Evolutionary conservation across 2,888 invertebrate genomes (phyloP), one percentile per base, ranked within the genome.

Genomic region (Ferrisia virgata): DNA sequence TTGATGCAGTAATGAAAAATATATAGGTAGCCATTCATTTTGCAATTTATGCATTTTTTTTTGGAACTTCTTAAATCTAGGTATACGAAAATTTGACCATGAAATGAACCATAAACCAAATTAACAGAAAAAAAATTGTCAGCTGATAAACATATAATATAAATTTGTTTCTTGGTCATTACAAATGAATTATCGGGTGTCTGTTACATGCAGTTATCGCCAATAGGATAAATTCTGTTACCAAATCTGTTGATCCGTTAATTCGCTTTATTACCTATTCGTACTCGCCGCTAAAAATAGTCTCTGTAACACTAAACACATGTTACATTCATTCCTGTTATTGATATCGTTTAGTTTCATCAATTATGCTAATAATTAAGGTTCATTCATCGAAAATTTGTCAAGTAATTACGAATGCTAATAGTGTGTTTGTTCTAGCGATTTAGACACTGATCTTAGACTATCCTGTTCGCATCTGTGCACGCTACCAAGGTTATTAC

Each of bases 401-500:
- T 72, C 33, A 72, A 72, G 18, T 72, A 72, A 72, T 72, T 72
- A 72, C 72, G 33, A 72, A 72, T 72, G 72, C 72, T 72, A 72
- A 72, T 72, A n/a, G 33, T 18, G 72, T 33, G 13, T 72, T 72
- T 72, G 72, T 72, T 72, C 33, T 15, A 33, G 6, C 13, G n/a
- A 36, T 72, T 72, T 33, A 36, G 33, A 72, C 72, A 33, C 11
- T 15, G 69, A 15, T 69, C 13, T 28, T 69, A 28, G n/a, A 6
- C n/a, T 18, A 5, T n/a, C 64, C 72, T 33, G 36, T 18, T 72
- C 72, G 72, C 31, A 72, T 72, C 72, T 72, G 33, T 33, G 33
- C 33, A 18, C 1, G 28, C 4, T 33, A 72, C 33, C 72, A 72
- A 72, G 72, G 72, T 72, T 33, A 72, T 15, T 33, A 22, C 33